phyloP scores from a whole-genome alignment of 2,797 vertebrate genomes.

The Salmo trutta region DNA sequence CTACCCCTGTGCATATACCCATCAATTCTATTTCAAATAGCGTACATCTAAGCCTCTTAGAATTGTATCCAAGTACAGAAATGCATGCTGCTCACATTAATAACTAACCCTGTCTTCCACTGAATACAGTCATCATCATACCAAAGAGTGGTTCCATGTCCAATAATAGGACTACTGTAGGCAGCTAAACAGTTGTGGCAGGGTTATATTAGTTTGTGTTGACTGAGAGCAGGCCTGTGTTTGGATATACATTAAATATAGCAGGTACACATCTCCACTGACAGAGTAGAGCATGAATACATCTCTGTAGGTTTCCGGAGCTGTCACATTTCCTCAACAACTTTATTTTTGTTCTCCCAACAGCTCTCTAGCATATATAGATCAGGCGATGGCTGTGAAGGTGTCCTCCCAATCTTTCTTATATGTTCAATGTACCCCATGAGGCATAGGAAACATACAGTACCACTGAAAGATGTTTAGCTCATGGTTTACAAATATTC shows the following conservation, averaged over 20 bases:
- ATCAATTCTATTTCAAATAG: slow-evolving; percentile 35
- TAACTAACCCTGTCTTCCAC: slow-evolving; percentile 35
- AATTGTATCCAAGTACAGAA: slow-evolving; percentile 42
- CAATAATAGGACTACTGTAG: not conserved
- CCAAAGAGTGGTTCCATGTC: not conserved
- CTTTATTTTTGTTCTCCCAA: slow-evolving; percentile 35
- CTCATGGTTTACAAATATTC: not conserved
- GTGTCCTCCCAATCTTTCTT: not conserved
- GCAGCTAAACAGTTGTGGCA: not conserved
- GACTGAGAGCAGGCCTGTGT: not conserved
- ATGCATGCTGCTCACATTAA: slow-evolving; percentile 41
- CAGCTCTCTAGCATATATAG: slow-evolving; percentile 42
- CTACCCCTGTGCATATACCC: slow-evolving; percentile 15
- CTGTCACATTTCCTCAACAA: slow-evolving; percentile 52
- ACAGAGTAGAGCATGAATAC: slow-evolving; percentile 39
- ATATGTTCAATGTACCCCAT: not conserved
- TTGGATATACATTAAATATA: slow-evolving; percentile 10
- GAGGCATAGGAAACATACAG: not conserved
- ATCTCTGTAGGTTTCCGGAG: slow-evolving; percentile 37
- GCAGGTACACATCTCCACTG: slow-evolving; percentile 18
- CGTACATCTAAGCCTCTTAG: slow-evolving; percentile 28
- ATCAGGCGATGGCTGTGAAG: slow-evolving; percentile 23
- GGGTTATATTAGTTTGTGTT: too few relatives aligned
- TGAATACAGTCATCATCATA: slow-evolving; percentile 12
- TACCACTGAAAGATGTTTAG: not conserved